A percentile compares a stretch with the other conserved stretches of the same genome.
Conservation (phyloP, 2,888 invertebrate genomes). For the Bembecia ichneumoniformis region DNA sequence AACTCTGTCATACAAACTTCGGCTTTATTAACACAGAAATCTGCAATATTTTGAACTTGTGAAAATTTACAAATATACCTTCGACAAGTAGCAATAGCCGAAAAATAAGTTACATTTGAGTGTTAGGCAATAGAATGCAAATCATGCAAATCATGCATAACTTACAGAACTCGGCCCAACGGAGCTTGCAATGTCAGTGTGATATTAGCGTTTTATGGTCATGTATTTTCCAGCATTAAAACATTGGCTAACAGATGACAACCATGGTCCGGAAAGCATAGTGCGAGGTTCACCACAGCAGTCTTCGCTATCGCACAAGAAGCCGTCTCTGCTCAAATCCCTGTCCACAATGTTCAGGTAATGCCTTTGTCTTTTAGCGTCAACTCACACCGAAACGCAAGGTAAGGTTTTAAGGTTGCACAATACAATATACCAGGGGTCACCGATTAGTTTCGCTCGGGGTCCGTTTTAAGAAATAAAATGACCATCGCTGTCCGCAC, state of each 20-base stretch:
- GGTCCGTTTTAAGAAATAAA: no score
- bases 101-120: no score
- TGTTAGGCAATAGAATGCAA: no score
- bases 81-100: no score
- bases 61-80: no score
- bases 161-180: no score
- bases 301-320: conserved; percentile 83
- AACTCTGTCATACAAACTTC: no score
- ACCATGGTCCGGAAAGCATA: conserved; percentile 70
- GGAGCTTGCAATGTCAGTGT: no score
- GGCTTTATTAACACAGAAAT: no score
- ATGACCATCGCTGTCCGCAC: no score
- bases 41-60: background rate
- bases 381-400: background rate
- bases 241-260: conserved; percentile 86
- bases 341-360: conserved; percentile 84
- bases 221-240: conserved; percentile 74
- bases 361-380: conserved; percentile 9
- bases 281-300: conserved; percentile 83
- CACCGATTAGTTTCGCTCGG: no score
- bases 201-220: background rate
- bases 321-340: conserved; percentile 84
- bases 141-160: no score
- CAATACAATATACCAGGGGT: background rate
- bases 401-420: background rate